Evolutionary conservation across 1,140 invertebrate species (phyloP).

Genomic region (Lepidurus packardi): DNA sequence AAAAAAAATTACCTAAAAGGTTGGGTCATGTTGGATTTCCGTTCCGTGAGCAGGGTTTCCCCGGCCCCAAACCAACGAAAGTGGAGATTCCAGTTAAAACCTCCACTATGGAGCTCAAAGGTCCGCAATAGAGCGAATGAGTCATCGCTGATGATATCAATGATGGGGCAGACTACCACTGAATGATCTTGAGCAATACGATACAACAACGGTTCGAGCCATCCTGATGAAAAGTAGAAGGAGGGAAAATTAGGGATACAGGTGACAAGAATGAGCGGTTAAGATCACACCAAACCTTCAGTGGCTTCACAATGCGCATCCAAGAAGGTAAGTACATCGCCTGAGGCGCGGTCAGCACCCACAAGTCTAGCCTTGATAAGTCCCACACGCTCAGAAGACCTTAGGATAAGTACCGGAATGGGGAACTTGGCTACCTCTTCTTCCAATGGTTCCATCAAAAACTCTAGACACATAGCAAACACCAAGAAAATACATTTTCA

Average conservation of each 20-base stretch:
- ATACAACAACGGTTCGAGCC: slow-evolving; percentile 78
- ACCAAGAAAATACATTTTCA: slow-evolving; percentile 3
- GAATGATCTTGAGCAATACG: slow-evolving; percentile 66
- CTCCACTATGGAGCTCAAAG: slow-evolving; percentile 91
- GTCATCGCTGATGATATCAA: slow-evolving; percentile 91
- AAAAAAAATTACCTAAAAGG: slow-evolving; percentile 56
- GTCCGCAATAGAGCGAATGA: slow-evolving; percentile 83
- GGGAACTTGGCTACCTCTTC: slow-evolving; percentile 64
- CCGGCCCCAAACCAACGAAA: slow-evolving; percentile 69
- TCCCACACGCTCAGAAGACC: slow-evolving; percentile 66
- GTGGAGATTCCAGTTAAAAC: slow-evolving; percentile 94
- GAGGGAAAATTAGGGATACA: slow-evolving; percentile 22
- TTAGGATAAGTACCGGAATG: slow-evolving; percentile 60
- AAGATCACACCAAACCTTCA: slow-evolving; percentile 50
- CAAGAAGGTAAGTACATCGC: slow-evolving; percentile 78
- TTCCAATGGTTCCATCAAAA: slow-evolving; percentile 69
- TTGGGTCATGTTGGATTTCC: slow-evolving; percentile 55
- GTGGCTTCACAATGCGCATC: slow-evolving; percentile 94
- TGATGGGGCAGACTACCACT: slow-evolving; percentile 84
- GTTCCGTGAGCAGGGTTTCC: slow-evolving; percentile 43
- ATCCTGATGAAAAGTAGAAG: slow-evolving; percentile 52
- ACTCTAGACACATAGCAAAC: slow-evolving; percentile 50
- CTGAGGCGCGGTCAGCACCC: slow-evolving; percentile 69
- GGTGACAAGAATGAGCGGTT: neutral
- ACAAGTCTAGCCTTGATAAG: slow-evolving; percentile 78